Evolutionary conservation across 2,797 vertebrate genomes (phyloP), one percentile per base, ranked within the genome.

Genomic region (Rhynchotus rufescens): DNA sequence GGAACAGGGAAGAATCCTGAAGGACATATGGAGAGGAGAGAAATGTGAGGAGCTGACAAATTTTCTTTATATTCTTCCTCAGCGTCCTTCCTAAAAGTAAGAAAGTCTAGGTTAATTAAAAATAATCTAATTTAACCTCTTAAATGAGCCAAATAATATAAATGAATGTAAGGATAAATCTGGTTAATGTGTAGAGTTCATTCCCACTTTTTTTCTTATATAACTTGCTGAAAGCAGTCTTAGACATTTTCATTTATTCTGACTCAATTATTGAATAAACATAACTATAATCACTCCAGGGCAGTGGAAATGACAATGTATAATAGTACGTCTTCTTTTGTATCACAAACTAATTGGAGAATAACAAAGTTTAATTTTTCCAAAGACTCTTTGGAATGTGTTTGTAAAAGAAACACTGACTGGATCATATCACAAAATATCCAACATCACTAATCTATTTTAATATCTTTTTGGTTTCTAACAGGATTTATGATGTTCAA

Each of bases 21-120:
- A 14, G 16, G 2, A 8, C 6, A 17, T 17, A 1, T 15, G 26
- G 11, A 15, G 4, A 71, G 30, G 9, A 2, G 5, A 80, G 9
- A 65, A 89, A 40, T 19, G 2, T 54, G 36, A 72, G 7, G 15
- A 86, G 4, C n/a, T 64, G 10, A 57, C 12, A 23, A 56, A 15
- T 10, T 1, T 22, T 52, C 44, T 71, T 86, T 67, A 57, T 16
- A 28, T 5, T 22, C 5, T 60, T 80, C 17, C 7, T 45, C 38
- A 30, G 57, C 16, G 44, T 76, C 10, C 3, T 76, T 22, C 8
- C 6, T 69, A 30, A 34, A 23, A 65, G 26, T 23, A 47, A 4
- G 3, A 64, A 84, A 84, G 12, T 30, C 5, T 4, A 38, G 9
- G 7, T 72, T 68, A 72, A 49, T 13, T 12, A 86, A 40, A 80